Percentiles rank a stretch among this genome's conserved stretches.
phyloP scores from a whole-genome alignment of 2,888 invertebrate genomes.

The Drosophila formosana region DNA sequence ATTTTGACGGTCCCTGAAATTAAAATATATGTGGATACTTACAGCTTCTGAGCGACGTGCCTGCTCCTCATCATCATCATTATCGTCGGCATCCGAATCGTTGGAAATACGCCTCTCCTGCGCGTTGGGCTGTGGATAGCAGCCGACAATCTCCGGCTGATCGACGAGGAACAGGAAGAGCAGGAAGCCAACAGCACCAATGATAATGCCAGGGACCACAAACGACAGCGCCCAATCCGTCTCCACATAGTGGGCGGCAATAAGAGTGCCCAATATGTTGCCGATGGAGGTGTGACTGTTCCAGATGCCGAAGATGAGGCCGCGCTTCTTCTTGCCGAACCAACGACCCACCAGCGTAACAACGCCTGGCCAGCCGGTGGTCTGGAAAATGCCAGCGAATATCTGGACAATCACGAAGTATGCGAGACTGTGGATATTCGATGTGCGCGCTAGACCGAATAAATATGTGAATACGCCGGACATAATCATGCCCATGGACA shows the following conservation, averaged over 20 bases:
- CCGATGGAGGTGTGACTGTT: slow-evolving; percentile 98
- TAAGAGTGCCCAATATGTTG: slow-evolving; percentile 95
- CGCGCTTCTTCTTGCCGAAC: slow-evolving; percentile 96
- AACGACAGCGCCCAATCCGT: slow-evolving; percentile 96
- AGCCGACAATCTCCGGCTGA: slow-evolving; percentile 91
- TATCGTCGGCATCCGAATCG: slow-evolving; percentile 84
- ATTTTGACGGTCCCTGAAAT: too few species aligned
- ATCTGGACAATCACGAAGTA: slow-evolving; percentile 95
- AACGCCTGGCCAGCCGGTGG: slow-evolving; percentile 98
- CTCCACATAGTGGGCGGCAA: slow-evolving; percentile 95
- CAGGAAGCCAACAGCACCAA: slow-evolving; percentile 89
- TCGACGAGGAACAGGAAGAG: slow-evolving; percentile 94
- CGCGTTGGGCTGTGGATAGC: slow-evolving; percentile 57
- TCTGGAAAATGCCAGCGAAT: slow-evolving; percentile 94
- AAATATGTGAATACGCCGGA: slow-evolving; percentile 94
- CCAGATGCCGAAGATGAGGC: slow-evolving; percentile 98
- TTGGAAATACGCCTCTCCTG: slow-evolving; percentile 65
- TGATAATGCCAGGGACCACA: slow-evolving; percentile 94
- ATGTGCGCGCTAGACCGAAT: slow-evolving; percentile 94
- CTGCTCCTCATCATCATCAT: slow-evolving; percentile 66
- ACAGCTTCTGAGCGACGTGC: slow-evolving; percentile 60
- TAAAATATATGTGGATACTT: slow-evolving; percentile 32
- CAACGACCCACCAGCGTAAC: slow-evolving; percentile 97
- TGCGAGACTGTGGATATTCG: slow-evolving; percentile 91
- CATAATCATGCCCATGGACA: slow-evolving; percentile 95